Evolutionary conservation across 2,113 vertebrate species (phyloP).

Genomic region (Tretioscincus oriximinensis): DNA sequence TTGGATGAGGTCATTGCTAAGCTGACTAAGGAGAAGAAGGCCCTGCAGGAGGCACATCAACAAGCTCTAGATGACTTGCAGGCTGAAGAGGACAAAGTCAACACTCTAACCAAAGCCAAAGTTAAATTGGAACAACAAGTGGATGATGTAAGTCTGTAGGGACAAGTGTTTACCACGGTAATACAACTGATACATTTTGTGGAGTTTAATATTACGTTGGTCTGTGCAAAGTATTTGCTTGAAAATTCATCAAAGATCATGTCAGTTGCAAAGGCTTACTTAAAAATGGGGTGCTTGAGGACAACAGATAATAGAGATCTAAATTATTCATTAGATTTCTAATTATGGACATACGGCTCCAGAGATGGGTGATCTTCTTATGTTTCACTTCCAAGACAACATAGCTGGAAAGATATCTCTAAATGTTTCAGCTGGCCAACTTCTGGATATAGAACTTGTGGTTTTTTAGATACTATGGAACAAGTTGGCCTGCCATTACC

Average conservation of each 20-base stretch:
- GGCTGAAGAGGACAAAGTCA: slow-evolving; percentile 91
- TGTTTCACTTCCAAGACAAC: background rate
- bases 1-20: slow-evolving; percentile 87
- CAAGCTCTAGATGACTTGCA: slow-evolving; percentile 91
- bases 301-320: background rate
- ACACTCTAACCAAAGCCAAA: slow-evolving; percentile 86
- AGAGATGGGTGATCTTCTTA: background rate
- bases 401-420: background rate
- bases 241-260: background rate
- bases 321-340: background rate
- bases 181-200: background rate
- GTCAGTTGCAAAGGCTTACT: background rate
- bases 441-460: background rate
- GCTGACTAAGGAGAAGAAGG: slow-evolving; percentile 91
- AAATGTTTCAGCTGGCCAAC: background rate
- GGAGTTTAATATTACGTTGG: background rate
- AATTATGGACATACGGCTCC: background rate
- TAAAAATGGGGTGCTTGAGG: background rate
- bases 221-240: background rate
- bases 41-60: slow-evolving; percentile 89
- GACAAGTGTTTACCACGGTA: background rate
- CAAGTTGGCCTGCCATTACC: background rate
- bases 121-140: slow-evolving; percentile 92
- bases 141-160: slow-evolving; percentile 83
- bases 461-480: background rate